A percentile compares a stretch with the other conserved stretches of the same genome.
Conservation (phyloP, 2,888 invertebrate genomes). For the Steinernema scapterisci region DNA sequence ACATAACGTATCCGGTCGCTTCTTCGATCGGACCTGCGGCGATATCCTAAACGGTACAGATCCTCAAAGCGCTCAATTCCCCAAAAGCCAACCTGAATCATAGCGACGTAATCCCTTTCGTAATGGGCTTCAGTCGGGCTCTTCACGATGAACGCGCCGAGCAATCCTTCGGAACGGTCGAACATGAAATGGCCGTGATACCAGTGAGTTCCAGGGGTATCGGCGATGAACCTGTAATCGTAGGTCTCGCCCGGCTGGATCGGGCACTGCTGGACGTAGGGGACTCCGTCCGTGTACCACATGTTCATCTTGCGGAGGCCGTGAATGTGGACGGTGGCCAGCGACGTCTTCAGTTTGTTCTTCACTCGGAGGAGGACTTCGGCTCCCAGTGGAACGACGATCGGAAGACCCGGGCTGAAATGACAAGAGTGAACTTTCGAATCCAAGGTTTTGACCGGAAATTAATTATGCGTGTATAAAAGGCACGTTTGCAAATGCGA, state of each 20-base stretch:
- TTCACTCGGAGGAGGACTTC: constrained; percentile 11
- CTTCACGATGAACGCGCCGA: constrained; percentile 42
- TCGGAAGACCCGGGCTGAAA: neutral
- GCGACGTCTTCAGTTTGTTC: neutral
- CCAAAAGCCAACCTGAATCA: constrained; percentile 64
- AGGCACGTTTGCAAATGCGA: no score
- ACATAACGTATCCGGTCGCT: neutral
- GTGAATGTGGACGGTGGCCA: constrained; percentile 1
- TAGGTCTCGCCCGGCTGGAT: constrained; percentile 41
- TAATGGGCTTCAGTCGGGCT: constrained; percentile 33
- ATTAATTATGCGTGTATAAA: no score
- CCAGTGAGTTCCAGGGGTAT: constrained; percentile 53
- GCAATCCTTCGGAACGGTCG: constrained; percentile 54
- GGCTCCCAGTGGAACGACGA: constrained; percentile 26
- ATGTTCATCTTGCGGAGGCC: constrained; percentile 32
- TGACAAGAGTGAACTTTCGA: no score
- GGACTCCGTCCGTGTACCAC: constrained; percentile 55
- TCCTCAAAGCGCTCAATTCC: no score
- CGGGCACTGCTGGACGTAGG: constrained; percentile 55
- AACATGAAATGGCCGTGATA: constrained; percentile 54
- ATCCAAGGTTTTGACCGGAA: no score
- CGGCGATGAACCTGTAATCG: constrained; percentile 54
- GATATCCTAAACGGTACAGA: no score
- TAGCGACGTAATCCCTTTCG: constrained; percentile 51
- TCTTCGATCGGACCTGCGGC: neutral